phyloP scores from a whole-genome alignment of 2,113 vertebrate species.

The Rhea americana region DNA sequence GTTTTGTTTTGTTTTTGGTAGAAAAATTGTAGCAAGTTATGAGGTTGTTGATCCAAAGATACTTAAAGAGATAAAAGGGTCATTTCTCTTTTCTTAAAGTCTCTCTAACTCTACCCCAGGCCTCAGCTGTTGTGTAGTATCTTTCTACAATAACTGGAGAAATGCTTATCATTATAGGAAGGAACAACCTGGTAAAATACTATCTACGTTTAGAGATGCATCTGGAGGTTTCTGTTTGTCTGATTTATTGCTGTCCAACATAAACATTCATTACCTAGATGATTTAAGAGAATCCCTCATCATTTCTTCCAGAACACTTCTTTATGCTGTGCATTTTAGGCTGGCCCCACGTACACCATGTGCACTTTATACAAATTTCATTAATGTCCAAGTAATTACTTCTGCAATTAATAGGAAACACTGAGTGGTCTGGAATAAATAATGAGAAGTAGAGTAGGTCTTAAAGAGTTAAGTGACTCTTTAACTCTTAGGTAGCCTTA shows the following conservation, averaged over 20 bases:
- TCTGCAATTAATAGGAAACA: conserved; percentile 33
- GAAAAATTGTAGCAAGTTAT: not conserved
- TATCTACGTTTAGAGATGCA: not conserved
- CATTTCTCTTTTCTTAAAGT: not conserved
- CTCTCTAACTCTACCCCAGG: not conserved
- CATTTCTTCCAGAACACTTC: not conserved
- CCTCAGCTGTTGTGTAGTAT: not conserved
- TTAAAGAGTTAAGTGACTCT: not conserved
- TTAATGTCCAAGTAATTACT: conserved; percentile 26
- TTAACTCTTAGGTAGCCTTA: not conserved
- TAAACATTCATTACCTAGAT: not conserved
- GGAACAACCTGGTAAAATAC: not conserved
- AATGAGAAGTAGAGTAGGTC: not conserved
- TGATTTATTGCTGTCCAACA: not conserved
- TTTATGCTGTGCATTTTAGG: not conserved
- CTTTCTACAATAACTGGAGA: not conserved
- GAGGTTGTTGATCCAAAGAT: not conserved
- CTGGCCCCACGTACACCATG: conserved; percentile 13
- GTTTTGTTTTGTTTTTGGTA: not conserved
- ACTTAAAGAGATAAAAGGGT: not conserved
- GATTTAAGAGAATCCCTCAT: not conserved
- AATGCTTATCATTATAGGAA: not conserved
- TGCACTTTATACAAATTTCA: not conserved
- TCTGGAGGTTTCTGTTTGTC: not conserved
- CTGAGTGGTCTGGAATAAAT: conserved; percentile 40